phyloP scores from a whole-genome alignment of 2,113 vertebrate species.

The Formicarius rufipectus region DNA sequence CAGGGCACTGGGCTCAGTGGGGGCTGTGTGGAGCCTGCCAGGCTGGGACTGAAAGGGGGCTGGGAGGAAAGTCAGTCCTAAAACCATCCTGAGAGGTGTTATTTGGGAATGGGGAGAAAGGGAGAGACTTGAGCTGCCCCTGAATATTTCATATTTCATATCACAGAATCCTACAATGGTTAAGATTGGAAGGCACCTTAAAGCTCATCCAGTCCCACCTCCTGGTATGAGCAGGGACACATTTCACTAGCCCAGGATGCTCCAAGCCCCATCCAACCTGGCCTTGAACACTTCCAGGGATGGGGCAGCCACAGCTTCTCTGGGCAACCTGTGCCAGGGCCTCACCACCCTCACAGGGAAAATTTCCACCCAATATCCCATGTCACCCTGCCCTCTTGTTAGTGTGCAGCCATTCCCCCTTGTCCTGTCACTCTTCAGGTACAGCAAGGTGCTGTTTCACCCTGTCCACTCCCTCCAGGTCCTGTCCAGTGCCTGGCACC shows the following conservation, averaged over 20 bases:
- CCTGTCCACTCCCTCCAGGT: neutral
- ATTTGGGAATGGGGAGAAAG: neutral
- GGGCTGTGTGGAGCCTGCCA: rapidly evolving
- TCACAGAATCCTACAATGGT: neutral
- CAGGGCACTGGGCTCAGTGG: neutral
- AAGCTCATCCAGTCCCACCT: neutral
- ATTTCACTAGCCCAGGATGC: neutral
- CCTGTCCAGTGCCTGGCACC: neutral
- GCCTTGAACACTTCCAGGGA: neutral
- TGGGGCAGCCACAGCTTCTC: neutral
- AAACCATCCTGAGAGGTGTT: neutral
- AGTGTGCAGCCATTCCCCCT: neutral
- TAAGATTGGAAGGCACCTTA: neutral
- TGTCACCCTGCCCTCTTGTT: neutral
- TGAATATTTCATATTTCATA: rapidly evolving
- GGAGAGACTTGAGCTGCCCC: neutral
- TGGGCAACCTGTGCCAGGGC: neutral
- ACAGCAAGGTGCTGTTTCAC: neutral
- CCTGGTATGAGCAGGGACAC: neutral
- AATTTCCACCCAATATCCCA: neutral
- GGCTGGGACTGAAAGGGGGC: neutral
- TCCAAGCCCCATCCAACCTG: neutral
- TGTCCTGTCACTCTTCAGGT: neutral
- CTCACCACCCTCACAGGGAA: neutral
- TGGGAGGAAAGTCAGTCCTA: neutral